Conservation (phyloP, 2,888 invertebrate species). For the Silvanus unidentatus region DNA sequence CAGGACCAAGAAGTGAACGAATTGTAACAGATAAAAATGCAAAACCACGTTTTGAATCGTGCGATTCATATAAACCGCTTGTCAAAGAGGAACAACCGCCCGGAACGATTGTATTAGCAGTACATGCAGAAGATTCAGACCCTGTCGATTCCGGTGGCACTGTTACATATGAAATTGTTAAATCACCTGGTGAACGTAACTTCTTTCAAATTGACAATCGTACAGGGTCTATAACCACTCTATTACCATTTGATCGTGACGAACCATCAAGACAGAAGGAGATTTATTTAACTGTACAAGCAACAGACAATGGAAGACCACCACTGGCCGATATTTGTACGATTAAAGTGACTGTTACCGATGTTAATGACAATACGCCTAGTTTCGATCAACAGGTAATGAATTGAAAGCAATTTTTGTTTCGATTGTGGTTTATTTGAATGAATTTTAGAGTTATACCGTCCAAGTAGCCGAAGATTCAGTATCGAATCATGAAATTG, state of each 20-base stretch:
- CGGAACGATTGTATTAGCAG: constrained; percentile 69
- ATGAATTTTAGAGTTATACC: constrained; percentile 51
- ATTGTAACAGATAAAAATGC: constrained; percentile 18
- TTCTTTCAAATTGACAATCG: constrained; percentile 73
- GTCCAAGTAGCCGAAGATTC: constrained; percentile 81
- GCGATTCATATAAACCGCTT: constrained; percentile 72
- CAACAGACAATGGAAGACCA: constrained; percentile 87
- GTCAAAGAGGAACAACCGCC: constrained; percentile 68
- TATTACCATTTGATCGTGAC: constrained; percentile 78
- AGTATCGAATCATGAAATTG: constrained; percentile 65
- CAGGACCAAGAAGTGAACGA: neutral
- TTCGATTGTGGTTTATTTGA: too few species aligned
- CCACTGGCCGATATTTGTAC: constrained; percentile 89
- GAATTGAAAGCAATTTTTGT: constrained; percentile 30
- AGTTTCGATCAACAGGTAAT: constrained; percentile 75
- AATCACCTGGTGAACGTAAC: constrained; percentile 64
- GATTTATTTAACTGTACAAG: constrained; percentile 81
- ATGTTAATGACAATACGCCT: constrained; percentile 88
- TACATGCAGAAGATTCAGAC: constrained; percentile 67
- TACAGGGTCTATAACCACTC: constrained; percentile 73
- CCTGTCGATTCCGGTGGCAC: constrained; percentile 70
- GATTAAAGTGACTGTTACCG: constrained; percentile 82
- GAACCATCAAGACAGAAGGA: constrained; percentile 80
- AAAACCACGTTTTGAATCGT: constrained; percentile 82
- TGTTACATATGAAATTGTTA: constrained; percentile 78